These are phyloP conservation scores for Monodelphis domestica DNA, from an alignment of 2,797 vertebrate genomes.

Conservation along the genomic window DNA sequence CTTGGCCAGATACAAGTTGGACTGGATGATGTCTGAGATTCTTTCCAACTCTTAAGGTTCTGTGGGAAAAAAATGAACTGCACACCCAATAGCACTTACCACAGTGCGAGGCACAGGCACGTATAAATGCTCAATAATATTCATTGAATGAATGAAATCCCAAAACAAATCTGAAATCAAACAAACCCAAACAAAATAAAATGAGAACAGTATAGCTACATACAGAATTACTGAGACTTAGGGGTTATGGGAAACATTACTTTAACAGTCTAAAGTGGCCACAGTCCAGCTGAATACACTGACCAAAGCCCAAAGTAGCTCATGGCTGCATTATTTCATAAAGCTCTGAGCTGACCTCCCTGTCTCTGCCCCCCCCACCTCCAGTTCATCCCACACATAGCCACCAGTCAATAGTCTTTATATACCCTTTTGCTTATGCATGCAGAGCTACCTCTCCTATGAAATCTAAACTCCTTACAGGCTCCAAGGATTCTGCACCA, in stretches of 20 bases:
- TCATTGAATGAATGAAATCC: conserved; percentile 5
- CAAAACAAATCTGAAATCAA: conserved; percentile 41
- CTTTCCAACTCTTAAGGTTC: not conserved
- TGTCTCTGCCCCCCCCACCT: not conserved
- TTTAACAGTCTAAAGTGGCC: not conserved
- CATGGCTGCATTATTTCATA: not conserved
- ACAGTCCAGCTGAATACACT: not conserved
- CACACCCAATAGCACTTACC: not conserved
- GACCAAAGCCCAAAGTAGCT: not conserved
- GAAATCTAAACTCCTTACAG: not conserved
- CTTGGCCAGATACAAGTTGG: not conserved
- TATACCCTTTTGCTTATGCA: not conserved
- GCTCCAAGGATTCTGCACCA: not conserved
- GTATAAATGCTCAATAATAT: not conserved
- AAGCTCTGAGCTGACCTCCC: not conserved
- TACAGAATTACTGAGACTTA: not conserved
- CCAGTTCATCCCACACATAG: not conserved
- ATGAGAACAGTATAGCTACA: not conserved
- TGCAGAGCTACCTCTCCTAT: not conserved
- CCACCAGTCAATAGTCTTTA: not conserved
- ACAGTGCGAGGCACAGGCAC: not conserved
- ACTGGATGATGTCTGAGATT: not conserved
- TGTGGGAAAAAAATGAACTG: not conserved
- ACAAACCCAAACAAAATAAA: not conserved
- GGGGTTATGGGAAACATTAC: not conserved